A percentile compares a stretch with the other conserved stretches of the same genome.
Conservation (phyloP, 1,140 invertebrate genomes). For the Eumaeus atala region DNA sequence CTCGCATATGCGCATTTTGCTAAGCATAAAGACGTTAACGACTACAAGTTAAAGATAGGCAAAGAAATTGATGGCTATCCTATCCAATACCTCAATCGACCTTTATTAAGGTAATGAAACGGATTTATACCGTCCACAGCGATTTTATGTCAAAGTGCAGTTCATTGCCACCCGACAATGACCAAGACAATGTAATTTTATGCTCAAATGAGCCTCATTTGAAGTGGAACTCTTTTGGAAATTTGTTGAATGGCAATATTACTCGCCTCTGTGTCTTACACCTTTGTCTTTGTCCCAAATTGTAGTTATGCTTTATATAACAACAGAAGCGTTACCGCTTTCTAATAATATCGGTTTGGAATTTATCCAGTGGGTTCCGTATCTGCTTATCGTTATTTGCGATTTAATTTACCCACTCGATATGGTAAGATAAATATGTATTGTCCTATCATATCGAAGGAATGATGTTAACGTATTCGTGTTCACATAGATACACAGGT, state of each 20-base stretch:
- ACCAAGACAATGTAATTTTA: constrained; percentile 72
- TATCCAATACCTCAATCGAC: constrained; percentile 64
- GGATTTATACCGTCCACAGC: constrained; percentile 67
- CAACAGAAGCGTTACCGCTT: constrained; percentile 62
- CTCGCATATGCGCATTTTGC: constrained; percentile 31
- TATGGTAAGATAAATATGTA: no score
- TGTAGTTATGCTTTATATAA: constrained; percentile 69
- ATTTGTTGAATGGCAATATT: constrained; percentile 68
- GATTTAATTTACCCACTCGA: no score
- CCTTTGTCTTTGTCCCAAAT: constrained; percentile 60
- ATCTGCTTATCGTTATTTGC: neutral
- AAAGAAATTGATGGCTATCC: constrained; percentile 58
- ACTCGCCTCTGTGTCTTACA: constrained; percentile 42
- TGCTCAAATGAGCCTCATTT: constrained; percentile 65
- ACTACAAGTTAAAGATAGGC: constrained; percentile 52
- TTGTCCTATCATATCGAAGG: no score
- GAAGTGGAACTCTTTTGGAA: constrained; percentile 66
- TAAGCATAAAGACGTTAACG: constrained; percentile 45
- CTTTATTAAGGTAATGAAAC: constrained; percentile 72
- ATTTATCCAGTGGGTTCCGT: constrained; percentile 16
- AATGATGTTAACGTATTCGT: no score
- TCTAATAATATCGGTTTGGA: constrained; percentile 28
- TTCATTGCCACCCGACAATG: constrained; percentile 71
- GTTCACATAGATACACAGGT: no score
- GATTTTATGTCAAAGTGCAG: constrained; percentile 74